phyloP scores from a whole-genome alignment of 2,113 vertebrate genomes.

The Pterophyllum scalare region DNA sequence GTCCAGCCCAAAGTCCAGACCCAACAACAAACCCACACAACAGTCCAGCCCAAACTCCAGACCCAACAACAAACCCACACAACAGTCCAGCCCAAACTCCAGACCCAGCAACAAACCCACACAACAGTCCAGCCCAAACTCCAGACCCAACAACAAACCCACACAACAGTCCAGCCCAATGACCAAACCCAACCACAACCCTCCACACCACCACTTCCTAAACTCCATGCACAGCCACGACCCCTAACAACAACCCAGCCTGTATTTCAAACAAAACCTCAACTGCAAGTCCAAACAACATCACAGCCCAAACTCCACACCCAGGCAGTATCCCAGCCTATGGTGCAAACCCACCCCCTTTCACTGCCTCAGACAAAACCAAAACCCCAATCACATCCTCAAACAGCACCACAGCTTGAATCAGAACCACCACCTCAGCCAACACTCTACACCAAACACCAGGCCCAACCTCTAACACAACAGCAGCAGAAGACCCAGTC shows the following conservation, averaged over 20 bases:
- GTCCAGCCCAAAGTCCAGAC: not conserved
- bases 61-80: not conserved
- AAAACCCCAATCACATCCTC: not conserved
- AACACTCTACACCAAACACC: not conserved
- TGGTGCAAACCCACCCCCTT: not conserved
- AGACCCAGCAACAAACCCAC: not conserved
- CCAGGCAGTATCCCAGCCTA: not conserved
- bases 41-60: not conserved
- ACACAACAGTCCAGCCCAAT: not conserved
- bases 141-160: not conserved
- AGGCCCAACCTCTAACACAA: constrained; percentile 10
- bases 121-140: not conserved
- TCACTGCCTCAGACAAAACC: constrained; percentile 2
- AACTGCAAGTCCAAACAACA: not conserved
- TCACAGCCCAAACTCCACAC: not conserved
- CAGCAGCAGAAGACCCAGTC: constrained; percentile 4
- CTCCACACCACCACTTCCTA: not conserved
- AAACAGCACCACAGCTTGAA: constrained; percentile 5
- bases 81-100: not conserved
- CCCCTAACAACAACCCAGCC: not conserved
- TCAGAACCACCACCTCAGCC: constrained; percentile 9
- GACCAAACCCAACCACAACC: not conserved
- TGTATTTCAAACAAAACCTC: not conserved
- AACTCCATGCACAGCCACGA: not conserved
- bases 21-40: not conserved